A percentile compares a stretch with the other conserved stretches of the same genome.
phyloP scores from a whole-genome alignment of 2,888 invertebrate genomes.

The Anoplius nigerrimus region DNA sequence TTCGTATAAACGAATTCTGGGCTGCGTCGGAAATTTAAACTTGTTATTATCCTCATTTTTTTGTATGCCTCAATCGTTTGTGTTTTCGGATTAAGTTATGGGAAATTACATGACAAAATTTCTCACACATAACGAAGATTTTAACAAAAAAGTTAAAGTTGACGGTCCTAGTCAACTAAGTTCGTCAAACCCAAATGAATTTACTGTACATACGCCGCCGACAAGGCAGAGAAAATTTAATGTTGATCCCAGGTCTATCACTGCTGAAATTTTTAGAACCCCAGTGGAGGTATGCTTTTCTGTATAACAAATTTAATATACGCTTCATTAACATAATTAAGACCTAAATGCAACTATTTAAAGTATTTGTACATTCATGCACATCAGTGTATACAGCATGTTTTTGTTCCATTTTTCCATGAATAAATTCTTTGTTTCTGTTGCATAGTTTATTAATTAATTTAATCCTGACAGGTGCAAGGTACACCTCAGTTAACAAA shows the following conservation, averaged over 20 bases:
- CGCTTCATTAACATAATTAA: neutral
- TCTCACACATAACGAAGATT: constrained; percentile 42
- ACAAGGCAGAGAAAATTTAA: constrained; percentile 41
- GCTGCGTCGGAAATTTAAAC: too few relatives aligned
- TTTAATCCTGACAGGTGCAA: neutral
- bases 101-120: constrained; percentile 60
- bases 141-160: constrained; percentile 34
- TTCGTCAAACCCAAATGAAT: constrained; percentile 17
- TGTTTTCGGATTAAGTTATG: constrained; percentile 40
- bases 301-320: constrained; percentile 9
- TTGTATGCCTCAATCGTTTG: too few relatives aligned
- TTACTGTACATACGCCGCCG: constrained; percentile 52
- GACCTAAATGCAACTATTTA: neutral
- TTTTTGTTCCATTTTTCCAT: too few relatives aligned
- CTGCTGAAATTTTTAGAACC: constrained; percentile 60
- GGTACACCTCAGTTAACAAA: constrained; percentile 30
- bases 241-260: constrained; percentile 63
- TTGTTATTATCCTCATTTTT: too few relatives aligned
- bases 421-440: neutral
- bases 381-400: constrained; percentile 12
- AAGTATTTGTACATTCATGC: too few relatives aligned
- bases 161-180: neutral
- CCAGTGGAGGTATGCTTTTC: constrained; percentile 59
- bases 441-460: neutral
- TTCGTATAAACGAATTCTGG: too few relatives aligned